These are phyloP conservation scores for Amphiprion ocellaris DNA, from an alignment of 2,113 vertebrate species.

Conservation along the genomic window DNA sequence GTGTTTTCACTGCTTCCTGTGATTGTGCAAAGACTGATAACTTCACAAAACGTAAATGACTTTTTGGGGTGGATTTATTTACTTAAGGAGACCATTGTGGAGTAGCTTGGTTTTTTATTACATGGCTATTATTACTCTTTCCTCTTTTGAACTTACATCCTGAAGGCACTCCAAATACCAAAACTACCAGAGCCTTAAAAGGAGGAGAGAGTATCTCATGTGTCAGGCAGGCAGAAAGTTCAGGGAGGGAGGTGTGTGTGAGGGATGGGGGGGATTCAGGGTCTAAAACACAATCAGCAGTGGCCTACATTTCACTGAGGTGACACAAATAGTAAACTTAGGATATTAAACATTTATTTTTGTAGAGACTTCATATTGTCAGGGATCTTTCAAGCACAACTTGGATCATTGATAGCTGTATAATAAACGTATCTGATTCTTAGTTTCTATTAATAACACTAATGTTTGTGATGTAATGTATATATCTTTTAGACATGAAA, in stretches of 20 bases:
- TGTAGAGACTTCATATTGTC: slow-evolving; percentile 1
- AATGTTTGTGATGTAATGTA: neutral
- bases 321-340: slow-evolving; percentile 51
- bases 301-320: slow-evolving; percentile 66
- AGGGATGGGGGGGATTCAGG: slow-evolving; percentile 5
- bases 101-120: slow-evolving; percentile 65
- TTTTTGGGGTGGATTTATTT: slow-evolving; percentile 63
- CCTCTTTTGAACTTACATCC: slow-evolving; percentile 83
- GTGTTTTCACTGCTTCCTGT: slow-evolving; percentile 36
- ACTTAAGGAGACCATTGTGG: slow-evolving; percentile 60
- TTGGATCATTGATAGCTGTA: neutral
- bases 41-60: slow-evolving; percentile 5
- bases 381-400: neutral
- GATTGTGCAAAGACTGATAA: slow-evolving; percentile 23
- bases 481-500: no score
- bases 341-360: slow-evolving; percentile 34
- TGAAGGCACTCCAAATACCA: slow-evolving; percentile 80
- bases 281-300: slow-evolving; percentile 55
- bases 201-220: slow-evolving; percentile 78
- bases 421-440: neutral
- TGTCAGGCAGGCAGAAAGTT: slow-evolving; percentile 64
- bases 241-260: slow-evolving; percentile 26
- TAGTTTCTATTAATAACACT: neutral
- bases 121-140: slow-evolving; percentile 85
- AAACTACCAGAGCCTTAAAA: slow-evolving; percentile 85